Evolutionary conservation across 2,797 vertebrate species (phyloP), one percentile per base, ranked within the genome.

Genomic region (Esox masquinongy): DNA sequence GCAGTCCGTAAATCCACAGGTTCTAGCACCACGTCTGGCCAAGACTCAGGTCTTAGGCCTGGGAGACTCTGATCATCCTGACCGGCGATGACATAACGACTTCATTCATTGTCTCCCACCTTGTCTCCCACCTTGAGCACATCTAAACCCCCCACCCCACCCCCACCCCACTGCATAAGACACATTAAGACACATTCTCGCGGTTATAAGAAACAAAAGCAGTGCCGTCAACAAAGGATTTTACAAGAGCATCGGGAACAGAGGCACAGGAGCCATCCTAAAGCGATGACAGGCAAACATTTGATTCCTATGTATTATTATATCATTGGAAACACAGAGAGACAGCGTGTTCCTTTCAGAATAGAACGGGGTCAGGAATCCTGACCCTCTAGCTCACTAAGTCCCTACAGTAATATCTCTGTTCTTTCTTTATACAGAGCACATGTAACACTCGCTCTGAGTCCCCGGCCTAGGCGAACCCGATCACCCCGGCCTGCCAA

Each of bases 401-500:
- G 53, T 61, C 56, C 56, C 24, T 61, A 61, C 56, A 61, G 24
- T 47, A 70, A 76, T 74, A 80, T 85, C 78, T 29, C 79, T 77
- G 77, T 85, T n/a, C 82, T 84, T 87, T 86, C 84, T 77, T 83
- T 79, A 74, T 76, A 73, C 75, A 16, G 74, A 69, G 74, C 78
- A 74, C 2, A 50, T 4, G 43, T 83, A 76, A 77, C 77, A 85
- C 72, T 74, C 83, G 81, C 72, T 82, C 85, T 77, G 53, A 81
- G 80, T 76, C 71, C 22, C 49, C 75, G 19, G 77, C 79, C 79
- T 68, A 49, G 43, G 74, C 82, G 87, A 92, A 92, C 91, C 53
- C 80, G 0, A 2, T 91, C 85, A 90, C 90, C 91, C 85, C 72
- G 24, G 51, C 66, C 85, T 72, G 29, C 56, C 66, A 79, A 79